Evolutionary conservation across 2,888 invertebrate species (phyloP), one percentile per base, ranked within the genome.

Genomic region (Willowsia nigromaculata): DNA sequence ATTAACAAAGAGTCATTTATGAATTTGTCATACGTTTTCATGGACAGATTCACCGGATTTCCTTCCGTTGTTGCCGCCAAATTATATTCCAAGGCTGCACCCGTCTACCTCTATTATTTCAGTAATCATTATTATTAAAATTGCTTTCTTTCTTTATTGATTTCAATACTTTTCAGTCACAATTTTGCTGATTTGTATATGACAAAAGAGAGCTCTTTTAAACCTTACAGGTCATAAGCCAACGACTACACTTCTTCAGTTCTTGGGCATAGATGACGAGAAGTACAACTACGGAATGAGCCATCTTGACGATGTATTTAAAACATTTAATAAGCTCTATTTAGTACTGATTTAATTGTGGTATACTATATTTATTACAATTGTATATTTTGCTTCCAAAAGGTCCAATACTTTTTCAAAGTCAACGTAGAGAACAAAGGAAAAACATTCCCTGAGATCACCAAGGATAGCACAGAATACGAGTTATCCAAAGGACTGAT

Each of bases 261-360:
- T 78, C 15, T 80, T 84, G 7, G 90, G 90, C 25, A 53, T 85
- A 15, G 59, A 74, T 5, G 53, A 74, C 2, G 59, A 65, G 18
- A 74, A 81, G 37, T 71, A 27, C 47, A 74, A 81, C 47, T 71
- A 27, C 47, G 91, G 90, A 74, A 83, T 88, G 53, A 85, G 53
- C n/a, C 90, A 90, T 53, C 40, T 89, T 7, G 91, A 91, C 56
- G 91, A 91, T 65, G 13, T n/a, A n/a, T n/a, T n/a, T n/a, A n/a
- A n/a, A n/a, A n/a, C n/a, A n/a, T n/a, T n/a, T n/a, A n/a, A n/a
- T n/a, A n/a, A n/a, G n/a, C n/a, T n/a, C n/a, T n/a, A n/a, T n/a
- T n/a, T n/a, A n/a, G n/a, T n/a, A n/a, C n/a, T n/a, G n/a, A n/a
- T n/a, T n/a, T n/a, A n/a, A n/a, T n/a, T n/a, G n/a, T n/a, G n/a